These are phyloP conservation scores for Acrocera orbiculus DNA, from an alignment of 2,888 invertebrate species.

Conservation along the genomic window DNA sequence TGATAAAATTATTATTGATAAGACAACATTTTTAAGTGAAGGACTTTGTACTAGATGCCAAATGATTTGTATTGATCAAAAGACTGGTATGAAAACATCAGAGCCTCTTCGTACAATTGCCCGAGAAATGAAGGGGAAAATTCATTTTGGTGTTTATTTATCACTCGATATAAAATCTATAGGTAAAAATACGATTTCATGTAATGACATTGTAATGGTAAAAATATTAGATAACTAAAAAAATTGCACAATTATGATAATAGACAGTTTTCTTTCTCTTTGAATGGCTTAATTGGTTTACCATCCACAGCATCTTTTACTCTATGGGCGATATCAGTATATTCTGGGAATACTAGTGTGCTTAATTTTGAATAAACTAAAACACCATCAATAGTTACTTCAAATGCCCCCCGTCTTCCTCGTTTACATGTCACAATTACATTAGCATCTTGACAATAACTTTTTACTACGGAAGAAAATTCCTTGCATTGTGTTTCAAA, in stretches of 20 bases:
- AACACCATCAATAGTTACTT: constrained; percentile 47
- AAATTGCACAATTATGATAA: too few species aligned
- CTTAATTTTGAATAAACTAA: constrained; percentile 57
- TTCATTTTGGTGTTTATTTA: constrained; percentile 68
- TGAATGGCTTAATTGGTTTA: too few species aligned
- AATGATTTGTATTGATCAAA: constrained; percentile 89
- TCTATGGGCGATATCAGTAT: constrained; percentile 43
- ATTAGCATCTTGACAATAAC: constrained; percentile 36
- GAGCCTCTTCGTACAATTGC: constrained; percentile 64
- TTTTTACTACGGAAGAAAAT: constrained; percentile 37
- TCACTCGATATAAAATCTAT: too few species aligned
- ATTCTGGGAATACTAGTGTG: constrained; percentile 55
- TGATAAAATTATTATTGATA: constrained; percentile 49
- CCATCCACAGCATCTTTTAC: constrained; percentile 42
- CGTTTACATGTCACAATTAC: constrained; percentile 39
- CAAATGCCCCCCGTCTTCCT: constrained; percentile 55
- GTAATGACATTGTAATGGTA: constrained; percentile 13
- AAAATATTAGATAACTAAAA: constrained; percentile 9
- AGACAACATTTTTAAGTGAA: constrained; percentile 40
- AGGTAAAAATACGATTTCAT: constrained; percentile 11
- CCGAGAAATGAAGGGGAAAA: constrained; percentile 53
- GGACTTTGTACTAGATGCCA: constrained; percentile 80
- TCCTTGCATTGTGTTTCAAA: constrained; percentile 46
- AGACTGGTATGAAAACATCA: constrained; percentile 57
- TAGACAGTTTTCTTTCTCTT: too few species aligned